These are phyloP conservation scores for Meloidogyne chitwoodi DNA, from an alignment of 1,140 invertebrate species.

Conservation along the genomic window DNA sequence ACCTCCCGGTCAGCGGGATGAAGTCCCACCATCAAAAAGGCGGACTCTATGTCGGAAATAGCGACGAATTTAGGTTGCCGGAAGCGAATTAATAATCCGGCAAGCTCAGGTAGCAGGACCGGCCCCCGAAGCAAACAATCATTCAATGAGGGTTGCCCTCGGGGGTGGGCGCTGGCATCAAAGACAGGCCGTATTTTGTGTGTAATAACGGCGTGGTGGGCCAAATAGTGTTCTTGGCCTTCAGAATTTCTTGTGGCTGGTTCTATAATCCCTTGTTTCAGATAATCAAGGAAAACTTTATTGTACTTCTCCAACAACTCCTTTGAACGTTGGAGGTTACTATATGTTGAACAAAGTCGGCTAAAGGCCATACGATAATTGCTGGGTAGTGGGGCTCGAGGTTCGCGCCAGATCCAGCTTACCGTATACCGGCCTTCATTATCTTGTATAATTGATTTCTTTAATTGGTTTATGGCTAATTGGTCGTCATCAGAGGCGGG, in stretches of 20 bases:
- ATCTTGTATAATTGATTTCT: not conserved
- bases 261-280: constrained; percentile 7
- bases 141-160: not conserved
- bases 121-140: not conserved
- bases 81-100: not conserved
- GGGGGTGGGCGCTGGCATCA: not conserved
- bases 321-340: not conserved
- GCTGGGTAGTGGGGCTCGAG: not conserved
- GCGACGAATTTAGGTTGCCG: not conserved
- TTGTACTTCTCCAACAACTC: constrained; percentile 1
- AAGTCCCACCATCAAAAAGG: constrained; percentile 12
- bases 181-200: constrained; percentile 11
- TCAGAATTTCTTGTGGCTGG: not conserved
- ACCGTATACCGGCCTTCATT: not conserved
- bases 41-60: constrained; percentile 14
- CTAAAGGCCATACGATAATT: not conserved
- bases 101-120: no score
- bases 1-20: not conserved
- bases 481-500: not conserved
- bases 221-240: no score
- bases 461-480: not conserved
- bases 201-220: constrained; percentile 7
- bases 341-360: not conserved
- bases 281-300: not conserved
- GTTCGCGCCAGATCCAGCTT: not conserved